A percentile compares a stretch with the other conserved stretches of the same genome.
These are phyloP conservation scores for Auanema freiburgensis DNA, from an alignment of 2,888 invertebrate genomes.

Conservation along the genomic window DNA sequence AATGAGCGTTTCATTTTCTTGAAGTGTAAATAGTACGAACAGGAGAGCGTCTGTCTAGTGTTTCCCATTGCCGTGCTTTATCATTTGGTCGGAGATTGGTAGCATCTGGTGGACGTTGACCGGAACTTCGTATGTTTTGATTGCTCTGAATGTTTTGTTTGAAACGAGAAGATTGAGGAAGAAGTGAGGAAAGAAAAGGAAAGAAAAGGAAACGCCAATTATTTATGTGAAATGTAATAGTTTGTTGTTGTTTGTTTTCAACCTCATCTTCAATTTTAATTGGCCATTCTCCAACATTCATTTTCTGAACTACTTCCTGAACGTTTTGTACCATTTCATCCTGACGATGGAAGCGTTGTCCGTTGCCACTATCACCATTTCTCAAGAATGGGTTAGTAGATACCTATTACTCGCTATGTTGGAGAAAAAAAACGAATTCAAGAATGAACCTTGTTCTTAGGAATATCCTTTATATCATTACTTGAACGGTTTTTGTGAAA, in stretches of 20 bases:
- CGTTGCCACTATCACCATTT: constrained; percentile 11
- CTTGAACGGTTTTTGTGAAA: constrained; percentile 5
- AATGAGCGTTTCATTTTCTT: not conserved
- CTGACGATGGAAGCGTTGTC: constrained; percentile 10
- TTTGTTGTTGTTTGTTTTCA: not conserved
- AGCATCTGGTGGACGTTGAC: constrained; percentile 12
- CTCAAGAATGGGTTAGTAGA: constrained; percentile 43
- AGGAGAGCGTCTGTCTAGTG: constrained; percentile 30
- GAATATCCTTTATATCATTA: constrained; percentile 18
- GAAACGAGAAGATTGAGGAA: not conserved
- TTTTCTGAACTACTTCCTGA: constrained; percentile 45
- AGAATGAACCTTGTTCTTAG: constrained; percentile 19
- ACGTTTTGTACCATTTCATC: constrained; percentile 33
- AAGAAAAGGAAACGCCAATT: not conserved
- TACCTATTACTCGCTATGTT: constrained; percentile 10
- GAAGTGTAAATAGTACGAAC: not conserved
- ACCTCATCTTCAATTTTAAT: constrained; percentile 38
- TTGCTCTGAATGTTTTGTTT: constrained; percentile 7
- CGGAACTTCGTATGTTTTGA: constrained; percentile 9
- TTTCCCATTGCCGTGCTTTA: constrained; percentile 42
- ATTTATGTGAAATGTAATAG: not conserved
- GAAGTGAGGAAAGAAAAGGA: not conserved
- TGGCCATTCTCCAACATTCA: constrained; percentile 49
- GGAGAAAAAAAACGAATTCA: constrained; percentile 15
- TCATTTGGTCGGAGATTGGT: constrained; percentile 5